These are phyloP conservation scores for Drepana arcuata DNA, from an alignment of 1,140 invertebrate species.

Conservation along the genomic window DNA sequence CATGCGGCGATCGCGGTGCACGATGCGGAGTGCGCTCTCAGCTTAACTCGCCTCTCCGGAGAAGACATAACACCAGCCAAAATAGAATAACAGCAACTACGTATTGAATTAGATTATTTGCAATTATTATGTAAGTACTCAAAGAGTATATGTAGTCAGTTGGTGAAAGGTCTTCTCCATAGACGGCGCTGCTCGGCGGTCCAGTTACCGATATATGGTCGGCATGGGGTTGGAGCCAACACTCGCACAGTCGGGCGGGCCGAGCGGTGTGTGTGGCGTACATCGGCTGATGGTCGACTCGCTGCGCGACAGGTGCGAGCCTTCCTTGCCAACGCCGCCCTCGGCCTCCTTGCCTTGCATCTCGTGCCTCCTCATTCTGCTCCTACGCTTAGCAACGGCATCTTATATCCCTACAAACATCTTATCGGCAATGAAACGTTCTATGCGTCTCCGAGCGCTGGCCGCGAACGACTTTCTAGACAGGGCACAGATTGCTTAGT, in stretches of 20 bases:
- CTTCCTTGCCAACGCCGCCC: slow-evolving; percentile 39
- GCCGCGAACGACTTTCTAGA: slow-evolving; percentile 29
- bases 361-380: slow-evolving; percentile 54
- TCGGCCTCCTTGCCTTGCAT: slow-evolving; percentile 48
- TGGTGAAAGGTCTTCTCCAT: too few species aligned
- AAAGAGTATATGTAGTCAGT: too few species aligned
- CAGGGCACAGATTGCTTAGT: slow-evolving; percentile 38
- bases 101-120: too few species aligned
- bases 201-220: slow-evolving; percentile 84
- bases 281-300: slow-evolving; percentile 61
- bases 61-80: slow-evolving; percentile 48
- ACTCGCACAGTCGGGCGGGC: slow-evolving; percentile 78
- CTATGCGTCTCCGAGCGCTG: slow-evolving; percentile 32
- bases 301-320: slow-evolving; percentile 55
- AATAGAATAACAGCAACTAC: too few species aligned
- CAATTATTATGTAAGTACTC: too few species aligned
- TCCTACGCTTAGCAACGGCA: slow-evolving; percentile 55
- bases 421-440: slow-evolving; percentile 54
- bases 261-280: slow-evolving; percentile 56
- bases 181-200: slow-evolving; percentile 13
- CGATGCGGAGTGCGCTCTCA: slow-evolving; percentile 48
- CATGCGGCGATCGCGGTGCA: slow-evolving; percentile 63
- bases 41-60: slow-evolving; percentile 38
- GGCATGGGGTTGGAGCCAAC: slow-evolving; percentile 85
- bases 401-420: slow-evolving; percentile 58